Evolutionary conservation across 1,140 invertebrate genomes (phyloP).

Genomic region (Drosophila repleta): DNA sequence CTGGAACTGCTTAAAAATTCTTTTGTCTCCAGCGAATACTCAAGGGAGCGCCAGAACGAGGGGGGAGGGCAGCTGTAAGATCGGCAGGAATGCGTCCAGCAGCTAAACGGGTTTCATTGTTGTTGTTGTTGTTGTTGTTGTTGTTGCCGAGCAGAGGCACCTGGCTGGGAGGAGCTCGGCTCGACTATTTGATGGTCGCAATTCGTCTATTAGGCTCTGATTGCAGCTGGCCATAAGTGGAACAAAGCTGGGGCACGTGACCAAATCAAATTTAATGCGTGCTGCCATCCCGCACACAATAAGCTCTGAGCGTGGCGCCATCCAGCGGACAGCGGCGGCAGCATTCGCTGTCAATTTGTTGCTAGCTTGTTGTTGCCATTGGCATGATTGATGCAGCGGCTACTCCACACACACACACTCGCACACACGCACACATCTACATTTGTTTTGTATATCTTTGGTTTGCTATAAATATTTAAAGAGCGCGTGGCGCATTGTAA

Average conservation of each 20-base stretch:
- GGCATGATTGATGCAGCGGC: slow-evolving; percentile 63
- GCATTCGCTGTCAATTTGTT: slow-evolving; percentile 46
- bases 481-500: slow-evolving; percentile 79
- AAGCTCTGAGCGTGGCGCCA: slow-evolving; percentile 51
- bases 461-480: slow-evolving; percentile 79
- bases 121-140: not conserved
- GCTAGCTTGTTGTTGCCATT: slow-evolving; percentile 1
- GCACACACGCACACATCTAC: slow-evolving; percentile 13
- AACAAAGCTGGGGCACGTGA: slow-evolving; percentile 82
- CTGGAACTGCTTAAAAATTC: slow-evolving; percentile 77
- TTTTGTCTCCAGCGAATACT: slow-evolving; percentile 59
- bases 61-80: not conserved
- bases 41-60: too few species aligned
- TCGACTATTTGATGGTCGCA: slow-evolving; percentile 74
- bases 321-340: slow-evolving; percentile 27
- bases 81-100: not conserved
- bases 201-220: slow-evolving; percentile 69
- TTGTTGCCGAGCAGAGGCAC: too few species aligned
- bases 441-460: slow-evolving; percentile 14
- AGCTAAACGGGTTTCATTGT: not conserved
- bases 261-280: slow-evolving; percentile 83
- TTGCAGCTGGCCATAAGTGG: slow-evolving; percentile 80
- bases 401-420: slow-evolving; percentile 22
- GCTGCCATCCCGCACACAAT: slow-evolving; percentile 40
- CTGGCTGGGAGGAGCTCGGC: not conserved